Percentiles rank a stretch among this genome's conserved stretches.
These are phyloP conservation scores for Caerostris darwini DNA, from an alignment of 1,140 invertebrate genomes.

Conservation along the genomic window DNA sequence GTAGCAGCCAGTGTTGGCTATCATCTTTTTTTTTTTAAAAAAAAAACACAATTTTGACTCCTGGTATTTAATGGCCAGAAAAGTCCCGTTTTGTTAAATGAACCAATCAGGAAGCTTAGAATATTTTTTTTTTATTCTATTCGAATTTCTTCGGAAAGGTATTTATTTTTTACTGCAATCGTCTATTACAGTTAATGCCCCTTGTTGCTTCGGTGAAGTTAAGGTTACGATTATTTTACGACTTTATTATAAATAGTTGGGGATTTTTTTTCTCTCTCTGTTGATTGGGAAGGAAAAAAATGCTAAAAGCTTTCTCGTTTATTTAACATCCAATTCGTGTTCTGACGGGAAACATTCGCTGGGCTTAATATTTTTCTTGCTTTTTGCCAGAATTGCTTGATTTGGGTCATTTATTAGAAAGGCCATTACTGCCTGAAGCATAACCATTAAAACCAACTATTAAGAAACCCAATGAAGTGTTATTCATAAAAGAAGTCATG, in stretches of 20 bases:
- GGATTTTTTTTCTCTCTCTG: constrained; percentile 19
- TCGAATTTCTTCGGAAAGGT: neutral
- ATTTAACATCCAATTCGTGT: constrained; percentile 66
- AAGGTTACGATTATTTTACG: constrained; percentile 75
- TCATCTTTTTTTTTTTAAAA: constrained; percentile 33
- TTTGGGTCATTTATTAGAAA: constrained; percentile 42
- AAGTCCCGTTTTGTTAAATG: constrained; percentile 53
- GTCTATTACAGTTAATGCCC: constrained; percentile 67
- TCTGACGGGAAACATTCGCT: neutral
- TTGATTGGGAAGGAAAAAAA: neutral
- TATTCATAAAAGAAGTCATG: constrained; percentile 61
- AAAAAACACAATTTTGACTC: constrained; percentile 71
- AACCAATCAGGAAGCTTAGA: constrained; percentile 61
- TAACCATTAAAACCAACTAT: constrained; percentile 65
- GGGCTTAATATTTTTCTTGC: constrained; percentile 12
- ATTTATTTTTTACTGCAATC: constrained; percentile 63
- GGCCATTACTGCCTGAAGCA: constrained; percentile 44
- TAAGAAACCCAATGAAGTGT: constrained; percentile 70
- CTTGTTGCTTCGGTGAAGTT: constrained; percentile 7
- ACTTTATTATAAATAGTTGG: constrained; percentile 74
- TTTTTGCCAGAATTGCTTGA: neutral
- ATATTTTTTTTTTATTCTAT: constrained; percentile 31
- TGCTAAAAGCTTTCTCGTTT: constrained; percentile 50
- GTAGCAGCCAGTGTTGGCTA: neutral
- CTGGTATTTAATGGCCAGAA: constrained; percentile 68